These are phyloP conservation scores for Diadema setosum DNA, from an alignment of 35 echinoderm and acorn worm species.

Conservation along the genomic window DNA sequence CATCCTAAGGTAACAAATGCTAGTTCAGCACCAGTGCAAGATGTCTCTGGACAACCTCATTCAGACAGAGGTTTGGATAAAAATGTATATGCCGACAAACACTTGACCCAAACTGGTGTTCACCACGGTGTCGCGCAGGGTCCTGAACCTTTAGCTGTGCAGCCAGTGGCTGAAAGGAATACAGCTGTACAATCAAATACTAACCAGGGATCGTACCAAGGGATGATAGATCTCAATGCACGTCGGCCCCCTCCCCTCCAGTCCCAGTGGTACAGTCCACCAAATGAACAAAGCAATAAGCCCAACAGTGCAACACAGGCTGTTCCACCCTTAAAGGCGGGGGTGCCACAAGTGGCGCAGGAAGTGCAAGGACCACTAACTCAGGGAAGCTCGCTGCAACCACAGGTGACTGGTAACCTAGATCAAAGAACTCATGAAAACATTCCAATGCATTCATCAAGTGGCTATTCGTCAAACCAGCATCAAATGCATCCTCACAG, in stretches of 20 bases:
- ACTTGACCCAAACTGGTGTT: neutral
- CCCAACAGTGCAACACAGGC: neutral
- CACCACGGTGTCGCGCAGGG: neutral
- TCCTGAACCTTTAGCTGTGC: neutral
- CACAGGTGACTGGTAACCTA: neutral
- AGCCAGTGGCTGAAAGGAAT: neutral
- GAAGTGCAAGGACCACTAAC: neutral
- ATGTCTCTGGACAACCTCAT: neutral
- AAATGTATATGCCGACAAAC: neutral
- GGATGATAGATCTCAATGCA: neutral
- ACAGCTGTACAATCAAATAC: neutral
- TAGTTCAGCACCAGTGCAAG: neutral
- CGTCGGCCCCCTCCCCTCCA: neutral
- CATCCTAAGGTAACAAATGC: neutral
- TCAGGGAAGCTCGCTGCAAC: neutral
- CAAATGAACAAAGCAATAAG: conserved; percentile 5
- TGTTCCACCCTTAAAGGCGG: neutral
- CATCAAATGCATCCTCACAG: neutral
- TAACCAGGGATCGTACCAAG: neutral
- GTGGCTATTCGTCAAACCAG: neutral
- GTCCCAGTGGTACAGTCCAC: neutral
- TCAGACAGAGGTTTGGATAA: neutral
- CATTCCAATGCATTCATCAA: neutral
- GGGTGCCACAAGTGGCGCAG: neutral
- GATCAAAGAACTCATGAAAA: neutral